A percentile compares a stretch with the other conserved stretches of the same genome.
These are phyloP conservation scores for Lota lota DNA, from an alignment of 2,113 vertebrate genomes.

Conservation along the genomic window DNA sequence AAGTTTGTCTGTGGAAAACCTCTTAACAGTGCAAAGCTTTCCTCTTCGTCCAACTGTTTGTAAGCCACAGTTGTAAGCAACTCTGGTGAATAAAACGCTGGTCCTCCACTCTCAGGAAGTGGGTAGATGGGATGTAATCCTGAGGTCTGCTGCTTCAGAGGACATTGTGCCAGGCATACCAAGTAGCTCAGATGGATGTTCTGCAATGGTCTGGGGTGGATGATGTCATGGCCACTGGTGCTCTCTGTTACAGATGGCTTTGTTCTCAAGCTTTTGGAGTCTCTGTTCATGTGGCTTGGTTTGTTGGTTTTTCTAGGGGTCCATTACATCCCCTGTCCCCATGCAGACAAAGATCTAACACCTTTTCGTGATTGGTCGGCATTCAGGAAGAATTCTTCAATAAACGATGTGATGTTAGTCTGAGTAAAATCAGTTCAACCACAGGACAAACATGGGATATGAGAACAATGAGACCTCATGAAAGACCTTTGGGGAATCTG, in stretches of 20 bases:
- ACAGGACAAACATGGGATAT: no score
- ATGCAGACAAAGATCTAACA: background rate
- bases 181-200: constrained; percentile 14
- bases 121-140: constrained; percentile 2
- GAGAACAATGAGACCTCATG: no score
- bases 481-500: no score
- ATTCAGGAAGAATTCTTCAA: no score
- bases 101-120: background rate
- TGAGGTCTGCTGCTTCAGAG: background rate
- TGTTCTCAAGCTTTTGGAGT: background rate
- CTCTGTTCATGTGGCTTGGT: background rate
- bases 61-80: background rate
- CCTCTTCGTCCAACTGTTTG: background rate
- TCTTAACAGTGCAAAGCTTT: background rate
- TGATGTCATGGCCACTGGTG: constrained; percentile 20
- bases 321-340: background rate
- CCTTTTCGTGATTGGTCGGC: no score
- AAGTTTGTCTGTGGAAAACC: constrained; percentile 30
- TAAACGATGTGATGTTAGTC: no score
- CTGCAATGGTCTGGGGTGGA: background rate
- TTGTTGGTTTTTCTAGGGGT: background rate
- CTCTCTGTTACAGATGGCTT: constrained; percentile 10
- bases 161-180: constrained; percentile 16
- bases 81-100: background rate
- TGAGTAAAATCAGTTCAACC: no score